phyloP scores from a whole-genome alignment of 2,113 vertebrate genomes.

The Tenebrosternarchus preto region DNA sequence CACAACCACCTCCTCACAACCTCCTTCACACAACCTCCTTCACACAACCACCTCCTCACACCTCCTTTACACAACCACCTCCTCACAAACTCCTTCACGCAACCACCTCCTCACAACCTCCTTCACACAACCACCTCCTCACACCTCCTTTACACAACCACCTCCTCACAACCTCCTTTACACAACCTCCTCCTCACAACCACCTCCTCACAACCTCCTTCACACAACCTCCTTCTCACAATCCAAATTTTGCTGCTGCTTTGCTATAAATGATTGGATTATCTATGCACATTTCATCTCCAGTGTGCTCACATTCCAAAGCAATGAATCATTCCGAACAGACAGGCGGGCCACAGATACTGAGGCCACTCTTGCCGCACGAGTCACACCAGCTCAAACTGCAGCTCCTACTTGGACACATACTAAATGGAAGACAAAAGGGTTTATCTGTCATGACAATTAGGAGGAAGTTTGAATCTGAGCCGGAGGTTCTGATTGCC shows the following conservation, averaged over 20 bases:
- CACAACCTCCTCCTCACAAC: conserved; percentile 47
- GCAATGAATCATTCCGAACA: conserved; percentile 68
- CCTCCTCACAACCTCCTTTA: conserved; percentile 51
- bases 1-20: conserved; percentile 43
- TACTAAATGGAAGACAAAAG: conserved; percentile 66
- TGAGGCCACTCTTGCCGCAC: conserved; percentile 63
- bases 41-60: conserved; percentile 45
- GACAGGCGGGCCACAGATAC: conserved; percentile 55
- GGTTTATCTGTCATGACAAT: conserved; percentile 70
- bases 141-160: too few relatives aligned
- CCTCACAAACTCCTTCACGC: too few relatives aligned
- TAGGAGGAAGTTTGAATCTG: conserved; percentile 67
- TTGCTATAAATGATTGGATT: conserved; percentile 67
- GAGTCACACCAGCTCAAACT: conserved; percentile 60
- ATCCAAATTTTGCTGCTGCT: conserved; percentile 57
- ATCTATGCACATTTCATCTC: conserved; percentile 65
- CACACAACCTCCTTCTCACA: conserved; percentile 44
- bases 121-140: conserved; percentile 52
- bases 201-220: conserved; percentile 35
- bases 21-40: conserved; percentile 52
- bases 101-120: too few relatives aligned
- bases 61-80: conserved; percentile 30
- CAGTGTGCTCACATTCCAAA: conserved; percentile 63
- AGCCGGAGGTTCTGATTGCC: conserved; percentile 65
- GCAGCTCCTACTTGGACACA: conserved; percentile 59